Evolutionary conservation across 1,140 invertebrate genomes (phyloP), one percentile per base, ranked within the genome.

Genomic region (Hyposmocoma kahamanoa): DNA sequence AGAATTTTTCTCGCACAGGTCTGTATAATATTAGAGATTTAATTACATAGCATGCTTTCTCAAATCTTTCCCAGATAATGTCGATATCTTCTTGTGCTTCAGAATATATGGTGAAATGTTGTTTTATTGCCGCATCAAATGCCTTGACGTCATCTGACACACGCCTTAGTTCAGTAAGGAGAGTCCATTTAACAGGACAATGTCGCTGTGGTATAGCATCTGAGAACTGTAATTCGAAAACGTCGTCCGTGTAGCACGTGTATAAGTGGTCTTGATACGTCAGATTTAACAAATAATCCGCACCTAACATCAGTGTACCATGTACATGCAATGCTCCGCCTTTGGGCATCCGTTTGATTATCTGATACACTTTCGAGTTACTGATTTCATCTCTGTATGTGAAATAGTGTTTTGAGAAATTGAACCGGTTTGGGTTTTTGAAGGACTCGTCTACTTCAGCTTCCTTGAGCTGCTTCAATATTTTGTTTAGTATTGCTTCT

Each of bases 291-390:
- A 95, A 58, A 68, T 89, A 93, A 22, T 92, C 88, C 0, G 85
- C 72, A 3, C 90, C 90, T 0, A 90, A 89, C 36, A 92, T 87
- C 0, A 92, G 87, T 0, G 89, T 87, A 50, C 93, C 91, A 57
- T 95, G 94, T 0, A 90, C 73, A 58, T 95, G 94, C 0, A 96
- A 79, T 0, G 90, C 90, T 0, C 88, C 90, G 8, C 93, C 94
- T 87, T 92, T 92, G 9, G 92, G 92, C 87, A 94, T 90, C 21
- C 78, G 76, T 44, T 87, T 77, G 15, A 96, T 90, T 9, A 95
- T 89, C 34, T 90, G 69, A 50, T 92, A 95, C 0, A 95, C 89
- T 34, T 88, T 67, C 0, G 93, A 93, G 6, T 87, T 70, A 10
- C 91, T 87, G 28, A 95, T 93, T 6, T 89, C 44, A 0, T 80